phyloP scores from a whole-genome alignment of 2,888 invertebrate species.

The Digitonthophagus gazella region DNA sequence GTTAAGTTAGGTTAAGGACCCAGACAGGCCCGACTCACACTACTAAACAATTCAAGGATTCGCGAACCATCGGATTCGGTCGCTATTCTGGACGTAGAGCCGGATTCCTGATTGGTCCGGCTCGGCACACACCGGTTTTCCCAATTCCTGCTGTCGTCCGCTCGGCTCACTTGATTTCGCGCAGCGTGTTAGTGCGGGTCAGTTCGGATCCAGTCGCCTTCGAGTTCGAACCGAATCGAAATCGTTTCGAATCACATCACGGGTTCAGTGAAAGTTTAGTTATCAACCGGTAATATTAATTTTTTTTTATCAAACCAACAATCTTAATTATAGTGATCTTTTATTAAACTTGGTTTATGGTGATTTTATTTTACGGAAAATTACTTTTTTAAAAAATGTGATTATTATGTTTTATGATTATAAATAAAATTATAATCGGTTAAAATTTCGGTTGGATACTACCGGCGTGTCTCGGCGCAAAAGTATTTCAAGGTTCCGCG shows the following conservation, averaged over 20 bases:
- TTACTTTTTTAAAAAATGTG: no score
- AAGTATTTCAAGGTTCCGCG: slow-evolving; percentile 45
- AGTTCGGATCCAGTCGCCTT: slow-evolving; percentile 38
- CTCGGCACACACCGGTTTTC: slow-evolving; percentile 30
- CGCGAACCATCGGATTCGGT: slow-evolving; percentile 32
- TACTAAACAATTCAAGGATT: slow-evolving; percentile 34
- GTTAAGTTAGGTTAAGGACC: slow-evolving; percentile 55
- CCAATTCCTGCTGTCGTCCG: slow-evolving; percentile 31
- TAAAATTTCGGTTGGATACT: not conserved
- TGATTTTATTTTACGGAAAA: no score
- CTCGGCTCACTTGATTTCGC: slow-evolving; percentile 26
- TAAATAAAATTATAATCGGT: no score
- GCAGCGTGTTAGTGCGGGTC: slow-evolving; percentile 39
- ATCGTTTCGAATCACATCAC: not conserved
- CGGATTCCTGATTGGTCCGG: slow-evolving; percentile 33
- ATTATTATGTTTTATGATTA: no score
- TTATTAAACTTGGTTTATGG: not conserved
- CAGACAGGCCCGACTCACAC: slow-evolving; percentile 51
- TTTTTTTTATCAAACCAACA: not conserved
- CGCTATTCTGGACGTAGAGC: slow-evolving; percentile 30
- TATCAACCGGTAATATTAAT: no score
- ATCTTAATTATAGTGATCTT: not conserved
- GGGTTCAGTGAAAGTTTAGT: not conserved
- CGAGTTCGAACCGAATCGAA: not conserved
- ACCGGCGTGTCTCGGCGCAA: slow-evolving; percentile 28